Conservation (phyloP, 1,140 invertebrate species). For the Centruroides vittatus region DNA sequence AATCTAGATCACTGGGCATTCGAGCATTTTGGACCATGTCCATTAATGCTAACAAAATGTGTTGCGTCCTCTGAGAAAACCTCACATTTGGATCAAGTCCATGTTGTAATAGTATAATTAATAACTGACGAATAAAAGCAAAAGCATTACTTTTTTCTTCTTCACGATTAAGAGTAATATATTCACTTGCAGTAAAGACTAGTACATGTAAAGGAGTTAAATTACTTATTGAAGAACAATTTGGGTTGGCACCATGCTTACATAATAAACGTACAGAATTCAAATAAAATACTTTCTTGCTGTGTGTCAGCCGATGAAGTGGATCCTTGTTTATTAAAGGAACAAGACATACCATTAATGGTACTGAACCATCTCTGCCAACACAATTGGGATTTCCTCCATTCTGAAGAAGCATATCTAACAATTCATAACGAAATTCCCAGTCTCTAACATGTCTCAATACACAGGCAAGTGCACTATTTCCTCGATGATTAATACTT, state of each 20-base stretch:
- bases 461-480: constrained; percentile 53
- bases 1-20: constrained; percentile 44
- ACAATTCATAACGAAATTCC: constrained; percentile 55
- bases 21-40: constrained; percentile 55
- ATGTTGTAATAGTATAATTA: constrained; percentile 49
- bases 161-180: constrained; percentile 45
- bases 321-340: constrained; percentile 59
- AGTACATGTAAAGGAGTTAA: constrained; percentile 54
- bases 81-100: constrained; percentile 46
- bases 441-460: constrained; percentile 56
- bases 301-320: constrained; percentile 54
- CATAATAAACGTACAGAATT: constrained; percentile 18
- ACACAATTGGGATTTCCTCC: constrained; percentile 51
- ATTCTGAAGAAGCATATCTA: constrained; percentile 52
- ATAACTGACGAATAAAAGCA: constrained; percentile 38
- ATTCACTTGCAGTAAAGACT: constrained; percentile 55
- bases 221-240: constrained; percentile 51
- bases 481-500: constrained; percentile 52
- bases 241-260: constrained; percentile 53
- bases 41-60: constrained; percentile 46
- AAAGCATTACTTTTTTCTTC: constrained; percentile 40
- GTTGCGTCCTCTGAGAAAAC: constrained; percentile 39
- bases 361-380: constrained; percentile 51
- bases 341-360: constrained; percentile 55
- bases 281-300: constrained; percentile 42